phyloP scores from a whole-genome alignment of 2,888 invertebrate genomes.

The Dicranocentrus wangi region DNA sequence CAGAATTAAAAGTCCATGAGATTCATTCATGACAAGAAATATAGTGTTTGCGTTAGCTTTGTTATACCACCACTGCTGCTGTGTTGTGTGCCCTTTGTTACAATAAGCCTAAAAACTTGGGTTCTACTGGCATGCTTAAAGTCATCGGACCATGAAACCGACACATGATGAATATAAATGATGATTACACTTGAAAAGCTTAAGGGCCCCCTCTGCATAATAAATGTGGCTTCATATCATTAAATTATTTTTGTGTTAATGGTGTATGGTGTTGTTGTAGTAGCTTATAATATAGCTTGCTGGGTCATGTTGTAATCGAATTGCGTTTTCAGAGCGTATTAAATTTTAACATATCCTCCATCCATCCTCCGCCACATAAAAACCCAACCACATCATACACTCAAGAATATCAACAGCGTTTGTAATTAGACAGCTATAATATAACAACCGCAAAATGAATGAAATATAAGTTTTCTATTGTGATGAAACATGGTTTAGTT shows the following conservation, averaged over 20 bases:
- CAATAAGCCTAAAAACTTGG: conserved; percentile 25
- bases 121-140: conserved; percentile 50
- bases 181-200: conserved; percentile 40
- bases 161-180: conserved; percentile 59
- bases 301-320: conserved; percentile 63
- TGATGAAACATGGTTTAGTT: conserved; percentile 55
- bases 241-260: no score
- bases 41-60: background rate
- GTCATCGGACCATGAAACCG: conserved; percentile 59
- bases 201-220: conserved; percentile 22
- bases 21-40: conserved; percentile 42
- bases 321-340: conserved; percentile 65
- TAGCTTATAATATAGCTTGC: conserved; percentile 42
- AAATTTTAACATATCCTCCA: conserved; percentile 59
- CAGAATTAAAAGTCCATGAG: no score
- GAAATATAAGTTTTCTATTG: conserved; percentile 10
- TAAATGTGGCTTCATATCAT: conserved; percentile 58
- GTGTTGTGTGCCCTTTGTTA: conserved; percentile 47
- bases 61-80: background rate
- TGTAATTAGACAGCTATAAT: background rate
- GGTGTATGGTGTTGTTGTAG: no score
- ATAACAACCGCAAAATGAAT: background rate
- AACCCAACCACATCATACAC: background rate
- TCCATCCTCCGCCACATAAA: background rate
- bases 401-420: no score